Conservation (phyloP, 2,113 vertebrate genomes). For the Athene noctua region DNA sequence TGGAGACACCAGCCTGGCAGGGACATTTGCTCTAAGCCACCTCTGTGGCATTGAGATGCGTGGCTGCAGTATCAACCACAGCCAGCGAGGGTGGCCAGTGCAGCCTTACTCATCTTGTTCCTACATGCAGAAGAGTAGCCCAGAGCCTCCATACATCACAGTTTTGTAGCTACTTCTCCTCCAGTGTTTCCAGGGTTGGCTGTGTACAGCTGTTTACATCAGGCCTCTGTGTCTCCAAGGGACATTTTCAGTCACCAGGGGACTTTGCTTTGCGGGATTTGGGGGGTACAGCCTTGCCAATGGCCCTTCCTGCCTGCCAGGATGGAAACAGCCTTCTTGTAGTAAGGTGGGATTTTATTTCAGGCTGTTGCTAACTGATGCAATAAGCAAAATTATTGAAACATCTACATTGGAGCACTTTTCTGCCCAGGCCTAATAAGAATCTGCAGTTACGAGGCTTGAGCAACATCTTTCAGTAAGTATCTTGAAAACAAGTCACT, state of each 20-base stretch:
- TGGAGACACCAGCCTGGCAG: neutral
- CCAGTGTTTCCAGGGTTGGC: neutral
- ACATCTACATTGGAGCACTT: neutral
- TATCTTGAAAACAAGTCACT: neutral
- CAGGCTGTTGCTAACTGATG: neutral
- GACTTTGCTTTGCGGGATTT: neutral
- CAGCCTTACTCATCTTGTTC: neutral
- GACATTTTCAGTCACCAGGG: neutral
- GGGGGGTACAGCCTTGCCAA: neutral
- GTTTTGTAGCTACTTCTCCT: neutral
- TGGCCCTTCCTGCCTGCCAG: neutral
- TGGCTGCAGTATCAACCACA: neutral
- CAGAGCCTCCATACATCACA: neutral
- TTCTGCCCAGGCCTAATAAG: neutral
- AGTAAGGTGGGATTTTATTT: neutral
- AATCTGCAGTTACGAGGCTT: neutral
- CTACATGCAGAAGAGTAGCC: neutral
- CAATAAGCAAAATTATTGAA: neutral
- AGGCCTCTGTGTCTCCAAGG: neutral
- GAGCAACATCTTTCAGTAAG: neutral
- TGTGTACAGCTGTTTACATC: accelerated
- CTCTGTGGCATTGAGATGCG: neutral
- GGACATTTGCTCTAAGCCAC: neutral
- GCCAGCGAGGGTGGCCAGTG: accelerated
- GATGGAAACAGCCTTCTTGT: neutral